A percentile compares a stretch with the other conserved stretches of the same genome.
These are phyloP conservation scores for Cherax destructor DNA, from an alignment of 1,140 invertebrate genomes.

Conservation along the genomic window DNA sequence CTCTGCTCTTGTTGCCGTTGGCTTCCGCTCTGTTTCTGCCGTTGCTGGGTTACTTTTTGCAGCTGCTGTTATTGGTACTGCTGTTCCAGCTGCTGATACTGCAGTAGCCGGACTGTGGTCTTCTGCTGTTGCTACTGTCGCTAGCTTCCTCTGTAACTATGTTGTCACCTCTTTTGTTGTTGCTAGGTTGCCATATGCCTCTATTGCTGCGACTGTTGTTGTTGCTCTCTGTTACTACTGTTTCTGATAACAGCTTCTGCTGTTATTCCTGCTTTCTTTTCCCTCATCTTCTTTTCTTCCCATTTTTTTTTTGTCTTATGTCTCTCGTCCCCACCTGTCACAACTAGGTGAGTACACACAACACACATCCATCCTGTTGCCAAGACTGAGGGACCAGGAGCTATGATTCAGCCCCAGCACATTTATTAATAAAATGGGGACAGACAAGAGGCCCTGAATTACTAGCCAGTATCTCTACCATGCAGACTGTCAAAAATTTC, in stretches of 20 bases:
- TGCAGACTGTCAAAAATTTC: too few species aligned
- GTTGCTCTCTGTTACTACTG: background rate
- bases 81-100: background rate
- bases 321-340: too few species aligned
- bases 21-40: background rate
- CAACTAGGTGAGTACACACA: too few species aligned
- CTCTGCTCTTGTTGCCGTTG: too few species aligned
- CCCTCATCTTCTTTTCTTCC: background rate
- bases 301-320: too few species aligned
- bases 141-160: background rate
- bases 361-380: too few species aligned
- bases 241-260: background rate
- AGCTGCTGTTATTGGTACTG: background rate
- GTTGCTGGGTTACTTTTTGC: background rate
- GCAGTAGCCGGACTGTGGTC: background rate
- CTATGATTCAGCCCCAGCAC: too few species aligned
- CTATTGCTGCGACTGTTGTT: background rate
- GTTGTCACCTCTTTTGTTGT: background rate
- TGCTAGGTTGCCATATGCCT: background rate
- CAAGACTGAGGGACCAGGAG: too few species aligned
- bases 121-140: background rate
- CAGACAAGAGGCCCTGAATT: too few species aligned
- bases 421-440: too few species aligned
- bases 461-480: too few species aligned
- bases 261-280: background rate